Percentiles rank a stretch among this genome's conserved stretches.
Evolutionary conservation across 2,797 vertebrate species (phyloP).

Genomic region (Lemur catta): DNA sequence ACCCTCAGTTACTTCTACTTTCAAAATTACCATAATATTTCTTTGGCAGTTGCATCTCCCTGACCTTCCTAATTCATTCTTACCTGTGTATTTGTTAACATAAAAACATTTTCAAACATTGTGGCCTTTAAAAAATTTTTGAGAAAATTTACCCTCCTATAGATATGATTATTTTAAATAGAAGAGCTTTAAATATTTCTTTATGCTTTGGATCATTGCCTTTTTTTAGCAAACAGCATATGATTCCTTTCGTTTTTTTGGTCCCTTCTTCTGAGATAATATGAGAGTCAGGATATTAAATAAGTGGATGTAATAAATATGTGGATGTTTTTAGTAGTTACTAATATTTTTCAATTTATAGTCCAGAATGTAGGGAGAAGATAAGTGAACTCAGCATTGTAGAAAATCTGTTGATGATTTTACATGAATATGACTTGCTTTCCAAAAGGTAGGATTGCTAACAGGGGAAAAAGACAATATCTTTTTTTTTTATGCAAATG

Average conservation of each 20-base stretch:
- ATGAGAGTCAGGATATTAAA: neutral
- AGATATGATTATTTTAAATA: constrained; percentile 7
- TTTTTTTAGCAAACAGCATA: neutral
- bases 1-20: neutral
- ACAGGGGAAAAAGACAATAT: neutral
- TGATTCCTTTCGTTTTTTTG: neutral
- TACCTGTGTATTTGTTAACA: neutral
- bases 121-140: neutral
- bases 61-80: neutral
- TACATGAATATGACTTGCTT: constrained; percentile 92
- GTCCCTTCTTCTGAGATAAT: neutral
- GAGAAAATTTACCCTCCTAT: neutral
- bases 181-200: constrained; percentile 26
- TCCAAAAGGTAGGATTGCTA: constrained; percentile 88
- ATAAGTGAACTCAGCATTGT: constrained; percentile 89
- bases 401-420: constrained; percentile 90
- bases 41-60: neutral
- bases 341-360: constrained; percentile 79
- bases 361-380: constrained; percentile 88
- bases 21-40: neutral
- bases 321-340: constrained; percentile 24
- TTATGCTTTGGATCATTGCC: neutral
- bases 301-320: neutral
- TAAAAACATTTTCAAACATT: neutral
- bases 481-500: neutral